phyloP scores from a whole-genome alignment of 2,797 vertebrate species.

The Falco berigora region DNA sequence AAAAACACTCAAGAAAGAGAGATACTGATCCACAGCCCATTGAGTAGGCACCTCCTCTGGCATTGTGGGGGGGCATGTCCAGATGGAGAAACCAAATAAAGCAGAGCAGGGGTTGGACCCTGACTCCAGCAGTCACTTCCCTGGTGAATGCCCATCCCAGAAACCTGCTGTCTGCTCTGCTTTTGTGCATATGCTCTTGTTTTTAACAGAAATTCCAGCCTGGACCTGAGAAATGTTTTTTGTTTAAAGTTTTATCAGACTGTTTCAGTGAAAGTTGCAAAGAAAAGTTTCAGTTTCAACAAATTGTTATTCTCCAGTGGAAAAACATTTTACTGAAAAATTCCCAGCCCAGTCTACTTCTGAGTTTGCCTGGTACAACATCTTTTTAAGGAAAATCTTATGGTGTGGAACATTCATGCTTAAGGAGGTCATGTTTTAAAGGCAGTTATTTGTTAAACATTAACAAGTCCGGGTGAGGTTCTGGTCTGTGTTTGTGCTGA shows the following conservation, averaged over 20 bases:
- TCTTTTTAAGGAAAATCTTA: neutral
- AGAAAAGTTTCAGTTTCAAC: neutral
- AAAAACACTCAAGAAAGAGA: neutral
- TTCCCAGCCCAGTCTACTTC: neutral
- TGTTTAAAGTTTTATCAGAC: neutral
- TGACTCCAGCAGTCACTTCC: neutral
- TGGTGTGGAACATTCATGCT: neutral
- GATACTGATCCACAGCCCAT: neutral
- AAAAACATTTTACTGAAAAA: constrained; percentile 23
- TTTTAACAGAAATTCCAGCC: neutral
- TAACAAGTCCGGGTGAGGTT: neutral
- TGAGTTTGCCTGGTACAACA: neutral
- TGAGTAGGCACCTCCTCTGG: neutral
- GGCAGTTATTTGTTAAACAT: neutral
- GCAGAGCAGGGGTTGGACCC: neutral
- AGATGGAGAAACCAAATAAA: neutral
- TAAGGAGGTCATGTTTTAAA: neutral
- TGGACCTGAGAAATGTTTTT: neutral
- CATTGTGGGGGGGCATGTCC: neutral
- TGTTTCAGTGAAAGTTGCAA: neutral
- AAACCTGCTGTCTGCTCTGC: neutral
- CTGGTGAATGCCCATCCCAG: neutral
- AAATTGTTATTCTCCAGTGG: neutral
- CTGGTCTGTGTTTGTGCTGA: neutral
- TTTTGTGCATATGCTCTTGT: neutral